phyloP scores from a whole-genome alignment of 2,113 vertebrate species.

The Gadus chalcogrammus region DNA sequence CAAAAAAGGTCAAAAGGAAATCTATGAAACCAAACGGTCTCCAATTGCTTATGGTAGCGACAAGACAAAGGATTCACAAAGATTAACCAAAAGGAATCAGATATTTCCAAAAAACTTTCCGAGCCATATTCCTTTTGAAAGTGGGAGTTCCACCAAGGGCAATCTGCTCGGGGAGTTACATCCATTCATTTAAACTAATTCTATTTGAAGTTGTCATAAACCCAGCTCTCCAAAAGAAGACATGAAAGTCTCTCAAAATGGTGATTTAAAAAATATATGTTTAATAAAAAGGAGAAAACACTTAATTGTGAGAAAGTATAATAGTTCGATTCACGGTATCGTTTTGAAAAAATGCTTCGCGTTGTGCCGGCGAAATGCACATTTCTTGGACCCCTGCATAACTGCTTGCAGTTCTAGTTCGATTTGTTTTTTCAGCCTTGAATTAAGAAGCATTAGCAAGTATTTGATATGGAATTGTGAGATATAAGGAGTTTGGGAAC shows the following conservation, averaged over 20 bases:
- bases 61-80: slow-evolving; percentile 19
- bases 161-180: too few relatives aligned
- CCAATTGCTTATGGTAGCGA: too few relatives aligned
- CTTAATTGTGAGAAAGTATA: too few relatives aligned
- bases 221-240: not conserved
- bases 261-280: not conserved
- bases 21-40: too few relatives aligned
- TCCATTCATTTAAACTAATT: not conserved
- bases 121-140: slow-evolving; percentile 21
- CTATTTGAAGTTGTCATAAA: not conserved
- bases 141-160: not conserved
- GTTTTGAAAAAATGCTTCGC: too few relatives aligned
- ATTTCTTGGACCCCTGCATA: too few relatives aligned
- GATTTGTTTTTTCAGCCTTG: too few relatives aligned
- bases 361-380: too few relatives aligned
- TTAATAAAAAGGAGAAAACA: not conserved
- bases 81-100: slow-evolving; percentile 32
- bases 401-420: too few relatives aligned
- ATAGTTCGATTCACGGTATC: too few relatives aligned
- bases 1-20: too few relatives aligned
- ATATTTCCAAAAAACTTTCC: slow-evolving; percentile 24
- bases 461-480: not conserved
- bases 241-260: not conserved
- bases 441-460: too few relatives aligned
- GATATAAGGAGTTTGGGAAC: not conserved